Evolutionary conservation across 2,888 invertebrate species (phyloP), one percentile per base, ranked within the genome.

Genomic region (Halictus ligatus): DNA sequence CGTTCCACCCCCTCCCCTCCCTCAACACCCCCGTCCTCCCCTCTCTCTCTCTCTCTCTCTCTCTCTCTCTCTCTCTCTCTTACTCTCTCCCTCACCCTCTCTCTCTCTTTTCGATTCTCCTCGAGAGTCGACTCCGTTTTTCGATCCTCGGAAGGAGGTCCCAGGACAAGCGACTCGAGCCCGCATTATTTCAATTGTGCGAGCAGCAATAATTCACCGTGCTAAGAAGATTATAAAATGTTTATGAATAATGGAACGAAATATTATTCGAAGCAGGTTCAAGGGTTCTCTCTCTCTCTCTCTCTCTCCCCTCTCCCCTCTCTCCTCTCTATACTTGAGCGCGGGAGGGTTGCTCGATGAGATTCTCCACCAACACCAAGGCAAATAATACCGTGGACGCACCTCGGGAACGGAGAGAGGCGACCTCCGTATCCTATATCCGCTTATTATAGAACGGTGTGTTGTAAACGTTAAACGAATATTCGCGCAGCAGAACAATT

Each of bases 201-300:
- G 86, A 88, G 83, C 81, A 86, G 91, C 90, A 92, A 93, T 93
- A 93, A 93, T 92, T 93, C 93, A 92, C 87, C 89, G 85, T 84
- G 88, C 89, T 93, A 93, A 94, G 93, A 92, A 94, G 94, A 94
- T 94, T 94, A 93, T 93, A 92, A 94, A 93, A 92, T 93, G 92
- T 94, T 92, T 93, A 94, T 93, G 94, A 94, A 94, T 94, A 94
- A 94, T 94, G 93, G 93, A 94, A 92, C 91, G 89, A 90, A 91
- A 91, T 92, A 91, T 92, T 92, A 91, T 91, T 91, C 83, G 85
- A 81, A 77, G 74, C 85, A 50, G 74, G 80, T 76, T 84, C 84
- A 81, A 79, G 88, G 77, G 87, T 77, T 76, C 84, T 76, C 60
- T 29, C n/a, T 58, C 58, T n/a, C 58, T 58, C 54, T 21, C 21